These are phyloP conservation scores for Enoplosus armatus DNA, from an alignment of 2,797 vertebrate genomes.

Conservation along the genomic window DNA sequence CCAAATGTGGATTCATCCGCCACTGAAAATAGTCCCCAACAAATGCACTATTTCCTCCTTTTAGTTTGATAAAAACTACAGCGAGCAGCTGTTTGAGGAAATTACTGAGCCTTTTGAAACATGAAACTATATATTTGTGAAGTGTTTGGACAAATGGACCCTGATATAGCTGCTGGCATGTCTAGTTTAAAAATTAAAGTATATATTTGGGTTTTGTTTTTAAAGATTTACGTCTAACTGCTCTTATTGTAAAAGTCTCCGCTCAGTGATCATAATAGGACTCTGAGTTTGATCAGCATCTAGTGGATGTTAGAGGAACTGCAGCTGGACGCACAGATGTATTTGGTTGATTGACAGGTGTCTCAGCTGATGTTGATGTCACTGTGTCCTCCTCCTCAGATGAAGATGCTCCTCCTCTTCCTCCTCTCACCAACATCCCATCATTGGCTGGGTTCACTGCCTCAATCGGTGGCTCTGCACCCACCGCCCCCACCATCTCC, in stretches of 20 bases:
- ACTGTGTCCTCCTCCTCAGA: slow-evolving; percentile 44
- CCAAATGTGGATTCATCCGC: too few relatives aligned
- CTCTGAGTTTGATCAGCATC: background rate
- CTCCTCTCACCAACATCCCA: slow-evolving; percentile 38
- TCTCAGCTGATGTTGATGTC: slow-evolving; percentile 26
- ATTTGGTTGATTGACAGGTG: slow-evolving; percentile 1
- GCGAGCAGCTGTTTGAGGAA: too few relatives aligned
- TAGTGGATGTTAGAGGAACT: background rate
- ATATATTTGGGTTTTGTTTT: background rate
- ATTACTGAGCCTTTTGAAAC: too few relatives aligned
- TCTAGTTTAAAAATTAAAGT: background rate
- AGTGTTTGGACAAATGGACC: too few relatives aligned
- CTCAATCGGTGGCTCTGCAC: slow-evolving; percentile 8
- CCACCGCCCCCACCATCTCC: background rate
- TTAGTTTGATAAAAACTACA: too few relatives aligned
- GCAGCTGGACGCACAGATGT: background rate
- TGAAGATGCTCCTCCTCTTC: slow-evolving; percentile 29
- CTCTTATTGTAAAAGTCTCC: background rate
- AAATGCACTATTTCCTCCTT: too few relatives aligned
- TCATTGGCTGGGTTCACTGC: slow-evolving; percentile 46
- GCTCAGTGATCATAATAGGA: background rate
- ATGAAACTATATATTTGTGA: too few relatives aligned
- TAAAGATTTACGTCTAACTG: background rate
- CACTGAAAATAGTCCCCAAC: too few relatives aligned
- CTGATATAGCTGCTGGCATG: too few relatives aligned